These are phyloP conservation scores for Thripadectes ignobilis DNA, from an alignment of 2,797 vertebrate genomes.

Conservation along the genomic window DNA sequence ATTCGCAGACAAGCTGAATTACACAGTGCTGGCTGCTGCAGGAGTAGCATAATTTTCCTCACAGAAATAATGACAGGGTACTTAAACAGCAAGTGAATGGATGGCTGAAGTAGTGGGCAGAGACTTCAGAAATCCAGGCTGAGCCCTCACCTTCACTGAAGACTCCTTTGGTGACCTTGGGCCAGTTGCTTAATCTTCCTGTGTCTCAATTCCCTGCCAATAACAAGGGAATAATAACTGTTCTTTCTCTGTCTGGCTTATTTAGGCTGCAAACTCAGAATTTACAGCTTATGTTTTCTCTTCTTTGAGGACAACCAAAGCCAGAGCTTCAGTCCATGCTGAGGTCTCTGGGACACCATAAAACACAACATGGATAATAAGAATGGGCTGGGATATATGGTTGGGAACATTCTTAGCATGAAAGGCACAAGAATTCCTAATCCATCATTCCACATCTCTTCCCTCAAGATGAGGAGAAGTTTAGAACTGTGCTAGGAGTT, in stretches of 20 bases:
- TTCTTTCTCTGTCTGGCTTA: not conserved
- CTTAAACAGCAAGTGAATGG: constrained; percentile 42
- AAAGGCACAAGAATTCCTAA: not conserved
- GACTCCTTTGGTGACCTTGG: not conserved
- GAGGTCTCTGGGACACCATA: not conserved
- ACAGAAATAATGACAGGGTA: constrained; percentile 47
- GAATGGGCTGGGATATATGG: not conserved
- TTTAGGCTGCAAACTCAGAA: not conserved
- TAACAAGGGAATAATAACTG: not conserved
- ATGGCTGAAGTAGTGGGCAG: constrained; percentile 29
- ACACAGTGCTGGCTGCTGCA: constrained; percentile 35
- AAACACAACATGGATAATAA: not conserved
- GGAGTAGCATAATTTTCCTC: constrained; percentile 37
- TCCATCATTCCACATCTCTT: not conserved
- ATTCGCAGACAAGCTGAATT: constrained; percentile 55
- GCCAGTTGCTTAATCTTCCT: not conserved
- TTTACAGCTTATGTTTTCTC: not conserved
- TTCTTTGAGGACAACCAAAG: not conserved
- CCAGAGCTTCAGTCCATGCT: not conserved
- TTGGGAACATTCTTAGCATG: not conserved
- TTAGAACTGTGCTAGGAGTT: not conserved
- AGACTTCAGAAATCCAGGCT: not conserved
- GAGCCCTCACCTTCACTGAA: constrained; percentile 13
- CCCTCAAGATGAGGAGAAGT: not conserved
- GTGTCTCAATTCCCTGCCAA: not conserved